Base-by-base conservation (phyloP, 2,888 invertebrate genomes). In the Trichogramma dendrolimi region DNA sequence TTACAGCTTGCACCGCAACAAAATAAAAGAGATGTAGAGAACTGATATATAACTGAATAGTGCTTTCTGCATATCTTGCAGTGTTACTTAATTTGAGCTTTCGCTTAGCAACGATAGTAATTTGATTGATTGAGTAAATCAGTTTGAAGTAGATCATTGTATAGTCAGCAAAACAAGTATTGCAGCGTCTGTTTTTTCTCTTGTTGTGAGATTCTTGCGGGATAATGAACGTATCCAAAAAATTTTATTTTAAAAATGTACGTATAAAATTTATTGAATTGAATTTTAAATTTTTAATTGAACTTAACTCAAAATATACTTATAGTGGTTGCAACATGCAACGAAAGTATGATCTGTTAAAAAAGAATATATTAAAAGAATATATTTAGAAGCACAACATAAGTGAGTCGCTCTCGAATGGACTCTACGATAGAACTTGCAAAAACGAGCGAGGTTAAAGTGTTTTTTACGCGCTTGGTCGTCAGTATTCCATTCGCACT, bases 41-140 rank as follows among this genome's bases (percentile, higher is more conserved):
- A 58, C 70, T 75, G 76, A 77, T 77, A 77, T 75, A 75, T 75
- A 76, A 74, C 74, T 74, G 69, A 69, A 69, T 73, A 75, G 73
- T 76, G 77, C 74, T 77, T 76, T 76, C 71, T 75, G 77, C 76
- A 72, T 68, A 66, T 73, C 76, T 78, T 27, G 27, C 78, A 75
- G 76, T 76, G 73, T 76, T 78, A 77, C 76, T 75, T 77, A 76
- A 78, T 78, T 78, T 74, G 75, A 73, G 73, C 73, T 72, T 72
- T 68, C 72, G 67, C 70, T 67, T 49, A 59, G 67, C 55, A 68
- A 64, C 65, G 71, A 68, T 27, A 70, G 71, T 78, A 75, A 77
- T 75, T 76, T 74, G 71, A 77, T 77, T 77, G 73, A 70, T 70
- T 64, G 71, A n/a, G 69, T 70, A 74, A 75, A 75, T 75, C 75